A percentile compares a stretch with the other conserved stretches of the same genome.
Evolutionary conservation across 2,113 vertebrate genomes (phyloP).

Genomic region (Eublepharis macularius): DNA sequence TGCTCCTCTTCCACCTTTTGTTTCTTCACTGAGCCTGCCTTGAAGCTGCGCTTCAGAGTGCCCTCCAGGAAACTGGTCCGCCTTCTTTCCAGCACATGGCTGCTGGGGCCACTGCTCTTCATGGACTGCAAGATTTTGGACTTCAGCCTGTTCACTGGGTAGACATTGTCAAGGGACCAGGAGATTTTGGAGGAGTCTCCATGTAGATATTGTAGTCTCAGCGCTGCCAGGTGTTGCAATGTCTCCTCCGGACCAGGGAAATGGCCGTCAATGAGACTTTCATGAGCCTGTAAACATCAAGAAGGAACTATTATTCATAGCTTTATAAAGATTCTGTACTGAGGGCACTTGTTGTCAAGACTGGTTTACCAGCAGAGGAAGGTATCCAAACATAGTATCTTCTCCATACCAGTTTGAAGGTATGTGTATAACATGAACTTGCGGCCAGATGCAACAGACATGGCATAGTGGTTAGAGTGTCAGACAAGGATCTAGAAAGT

Average conservation of each 20-base stretch:
- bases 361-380: background rate
- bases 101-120: slow-evolving; percentile 75
- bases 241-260: slow-evolving; percentile 92
- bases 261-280: slow-evolving; percentile 90
- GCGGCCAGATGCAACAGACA: no score
- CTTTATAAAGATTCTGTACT: background rate
- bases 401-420: background rate
- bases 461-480: no score
- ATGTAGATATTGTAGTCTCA: slow-evolving; percentile 89
- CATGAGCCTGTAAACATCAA: slow-evolving; percentile 82
- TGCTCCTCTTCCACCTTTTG: slow-evolving; percentile 92
- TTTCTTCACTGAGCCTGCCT: slow-evolving; percentile 89
- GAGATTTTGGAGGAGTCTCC: slow-evolving; percentile 83
- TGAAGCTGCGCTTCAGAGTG: slow-evolving; percentile 87
- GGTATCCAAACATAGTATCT: background rate
- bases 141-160: slow-evolving; percentile 88
- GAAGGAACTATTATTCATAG: background rate
- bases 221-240: slow-evolving; percentile 86
- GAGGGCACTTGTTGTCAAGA: background rate
- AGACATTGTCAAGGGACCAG: slow-evolving; percentile 86
- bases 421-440: background rate
- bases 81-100: slow-evolving; percentile 80
- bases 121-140: slow-evolving; percentile 89
- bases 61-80: slow-evolving; percentile 90
- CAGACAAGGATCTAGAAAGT: no score